Evolutionary conservation across 2,888 invertebrate species (phyloP).

Genomic region (Microctonus aethiopoides): DNA sequence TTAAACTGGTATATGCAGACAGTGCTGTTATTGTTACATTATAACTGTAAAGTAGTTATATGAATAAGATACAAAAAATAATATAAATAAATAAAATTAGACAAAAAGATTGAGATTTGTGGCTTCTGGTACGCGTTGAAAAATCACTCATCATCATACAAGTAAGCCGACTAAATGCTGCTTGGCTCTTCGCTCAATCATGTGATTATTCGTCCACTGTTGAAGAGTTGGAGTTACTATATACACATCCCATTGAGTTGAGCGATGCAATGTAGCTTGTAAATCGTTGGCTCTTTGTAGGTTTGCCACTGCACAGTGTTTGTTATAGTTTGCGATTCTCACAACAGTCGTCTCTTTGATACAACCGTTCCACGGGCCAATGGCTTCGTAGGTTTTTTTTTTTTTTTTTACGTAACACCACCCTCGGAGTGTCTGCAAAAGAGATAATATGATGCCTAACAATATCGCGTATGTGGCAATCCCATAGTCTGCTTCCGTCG

Average conservation of each 20-base stretch:
- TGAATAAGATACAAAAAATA: too few species aligned
- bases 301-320: neutral
- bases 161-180: neutral
- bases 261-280: too few species aligned
- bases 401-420: conserved; percentile 43
- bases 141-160: conserved; percentile 20
- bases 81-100: too few species aligned
- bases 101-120: neutral
- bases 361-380: conserved; percentile 46
- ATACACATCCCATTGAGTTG: neutral
- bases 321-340: conserved; percentile 39
- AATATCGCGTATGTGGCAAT: conserved; percentile 27
- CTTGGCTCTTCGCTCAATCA: neutral
- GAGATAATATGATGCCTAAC: conserved; percentile 27
- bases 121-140: conserved; percentile 7
- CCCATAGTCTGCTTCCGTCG: neutral
- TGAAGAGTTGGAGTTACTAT: too few species aligned
- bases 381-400: conserved; percentile 19
- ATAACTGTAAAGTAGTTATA: neutral
- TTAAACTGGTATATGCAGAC: conserved; percentile 12
- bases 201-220: neutral
- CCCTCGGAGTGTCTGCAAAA: conserved; percentile 18
- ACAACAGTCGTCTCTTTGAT: conserved; percentile 56
- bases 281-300: conserved; percentile 50
- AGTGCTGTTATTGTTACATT: conserved; percentile 22